Conservation (phyloP, 2,888 invertebrate species). For the Nematopogon swammerdamellus region DNA sequence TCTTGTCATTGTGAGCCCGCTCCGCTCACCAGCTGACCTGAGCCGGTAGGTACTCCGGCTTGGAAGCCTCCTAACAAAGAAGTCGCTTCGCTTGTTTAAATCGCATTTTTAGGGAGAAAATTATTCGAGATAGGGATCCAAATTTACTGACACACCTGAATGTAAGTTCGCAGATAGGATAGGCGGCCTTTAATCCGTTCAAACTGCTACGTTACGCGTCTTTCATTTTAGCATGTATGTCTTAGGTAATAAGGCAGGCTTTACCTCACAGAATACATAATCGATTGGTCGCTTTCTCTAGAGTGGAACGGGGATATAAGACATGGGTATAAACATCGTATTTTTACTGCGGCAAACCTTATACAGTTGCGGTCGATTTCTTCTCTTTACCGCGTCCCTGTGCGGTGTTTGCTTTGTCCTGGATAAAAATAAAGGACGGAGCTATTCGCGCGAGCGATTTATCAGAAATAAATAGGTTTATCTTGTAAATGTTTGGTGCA, state of each 20-base stretch:
- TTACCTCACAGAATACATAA: background rate
- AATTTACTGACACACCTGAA: conserved; percentile 47
- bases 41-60: too few species aligned
- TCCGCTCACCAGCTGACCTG: too few species aligned
- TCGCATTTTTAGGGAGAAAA: conserved; percentile 37
- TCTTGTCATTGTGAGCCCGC: too few species aligned
- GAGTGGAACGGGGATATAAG: conserved; percentile 40
- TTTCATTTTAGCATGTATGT: background rate
- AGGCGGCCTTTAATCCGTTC: background rate
- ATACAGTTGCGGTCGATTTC: conserved; percentile 56
- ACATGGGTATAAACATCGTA: conserved; percentile 56
- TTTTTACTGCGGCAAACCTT: conserved; percentile 55
- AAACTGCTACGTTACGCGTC: background rate
- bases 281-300: conserved; percentile 22
- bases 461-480: too few species aligned
- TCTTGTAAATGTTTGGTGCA: too few species aligned
- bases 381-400: conserved; percentile 49
- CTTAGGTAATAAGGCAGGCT: background rate
- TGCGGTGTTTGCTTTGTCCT: conserved; percentile 53
- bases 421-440: conserved; percentile 34
- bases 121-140: conserved; percentile 37
- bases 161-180: conserved; percentile 27
- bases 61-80: background rate
- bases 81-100: conserved; percentile 20
- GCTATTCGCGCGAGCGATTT: background rate